phyloP scores from a whole-genome alignment of 23 tunicate species.

The Clavelina lepadiformis region DNA sequence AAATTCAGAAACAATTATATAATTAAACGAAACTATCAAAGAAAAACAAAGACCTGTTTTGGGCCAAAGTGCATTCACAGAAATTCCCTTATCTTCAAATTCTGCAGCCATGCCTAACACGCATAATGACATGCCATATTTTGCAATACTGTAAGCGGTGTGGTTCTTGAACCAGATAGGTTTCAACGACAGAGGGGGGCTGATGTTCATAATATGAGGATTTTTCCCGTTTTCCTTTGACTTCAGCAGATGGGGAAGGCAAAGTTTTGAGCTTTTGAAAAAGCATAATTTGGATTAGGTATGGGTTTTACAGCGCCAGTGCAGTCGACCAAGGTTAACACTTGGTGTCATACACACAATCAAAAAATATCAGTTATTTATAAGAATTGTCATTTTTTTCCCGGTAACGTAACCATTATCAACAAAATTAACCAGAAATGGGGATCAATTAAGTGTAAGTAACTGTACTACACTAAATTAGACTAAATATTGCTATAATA shows the following conservation, averaged over 20 bases:
- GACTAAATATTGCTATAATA: not conserved
- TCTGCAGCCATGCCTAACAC: conserved; percentile 97
- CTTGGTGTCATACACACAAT: too few relatives aligned
- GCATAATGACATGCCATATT: conserved; percentile 98
- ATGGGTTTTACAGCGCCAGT: too few relatives aligned
- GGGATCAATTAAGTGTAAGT: not conserved
- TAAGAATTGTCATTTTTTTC: not conserved
- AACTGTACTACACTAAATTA: too few relatives aligned
- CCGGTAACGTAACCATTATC: not conserved
- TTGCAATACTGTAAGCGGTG: conserved; percentile 95
- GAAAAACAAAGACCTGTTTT: too few relatives aligned
- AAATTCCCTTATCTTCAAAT: conserved; percentile 62
- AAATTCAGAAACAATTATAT: too few relatives aligned
- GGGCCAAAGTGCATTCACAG: conserved; percentile 99
- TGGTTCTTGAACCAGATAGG: conserved; percentile 92
- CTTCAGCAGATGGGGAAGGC: conserved; percentile 77
- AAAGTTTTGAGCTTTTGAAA: conserved; percentile 53
- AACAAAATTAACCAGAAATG: not conserved
- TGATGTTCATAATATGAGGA: conserved; percentile 98
- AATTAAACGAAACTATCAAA: too few relatives aligned
- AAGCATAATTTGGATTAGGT: not conserved
- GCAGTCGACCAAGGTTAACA: too few relatives aligned
- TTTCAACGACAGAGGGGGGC: conserved; percentile 93
- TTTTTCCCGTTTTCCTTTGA: conserved; percentile 75
- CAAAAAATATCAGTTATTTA: not conserved